Percentiles rank a stretch among this genome's conserved stretches.
These are phyloP conservation scores for Lottia gigantea DNA, from an alignment of 2,888 invertebrate species.

Conservation along the genomic window DNA sequence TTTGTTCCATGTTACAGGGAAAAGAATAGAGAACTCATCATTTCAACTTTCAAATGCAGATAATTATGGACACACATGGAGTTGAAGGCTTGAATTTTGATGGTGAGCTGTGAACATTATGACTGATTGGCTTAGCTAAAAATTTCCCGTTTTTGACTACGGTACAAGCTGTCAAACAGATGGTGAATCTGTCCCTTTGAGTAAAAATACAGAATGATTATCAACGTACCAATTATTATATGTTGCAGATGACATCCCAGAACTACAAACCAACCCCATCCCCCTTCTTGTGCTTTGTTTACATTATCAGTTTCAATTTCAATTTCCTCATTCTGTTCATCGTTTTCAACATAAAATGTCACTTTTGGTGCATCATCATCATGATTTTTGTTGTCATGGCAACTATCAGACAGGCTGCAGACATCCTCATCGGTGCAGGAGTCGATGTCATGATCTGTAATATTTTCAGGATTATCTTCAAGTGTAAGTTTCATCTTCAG, in stretches of 20 bases:
- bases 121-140: too few relatives aligned
- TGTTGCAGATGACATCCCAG: slow-evolving; percentile 35
- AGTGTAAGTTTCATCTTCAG: too few relatives aligned
- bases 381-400: background rate
- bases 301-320: background rate
- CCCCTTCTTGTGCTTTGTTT: slow-evolving; percentile 22
- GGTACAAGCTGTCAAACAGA: too few relatives aligned
- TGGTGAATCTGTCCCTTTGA: too few relatives aligned
- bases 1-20: too few relatives aligned
- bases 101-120: too few relatives aligned
- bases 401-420: background rate
- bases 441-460: background rate
- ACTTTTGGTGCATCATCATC: background rate
- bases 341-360: background rate
- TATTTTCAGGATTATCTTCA: background rate
- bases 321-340: background rate
- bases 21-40: too few relatives aligned
- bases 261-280: slow-evolving; percentile 39
- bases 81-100: too few relatives aligned
- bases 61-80: too few relatives aligned
- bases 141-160: too few relatives aligned
- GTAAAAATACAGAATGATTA: too few relatives aligned
- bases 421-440: background rate
- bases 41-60: too few relatives aligned
- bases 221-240: slow-evolving; percentile 26